Conservation (phyloP, 2,113 vertebrate species). For the Pyxicephalus adspersus region DNA sequence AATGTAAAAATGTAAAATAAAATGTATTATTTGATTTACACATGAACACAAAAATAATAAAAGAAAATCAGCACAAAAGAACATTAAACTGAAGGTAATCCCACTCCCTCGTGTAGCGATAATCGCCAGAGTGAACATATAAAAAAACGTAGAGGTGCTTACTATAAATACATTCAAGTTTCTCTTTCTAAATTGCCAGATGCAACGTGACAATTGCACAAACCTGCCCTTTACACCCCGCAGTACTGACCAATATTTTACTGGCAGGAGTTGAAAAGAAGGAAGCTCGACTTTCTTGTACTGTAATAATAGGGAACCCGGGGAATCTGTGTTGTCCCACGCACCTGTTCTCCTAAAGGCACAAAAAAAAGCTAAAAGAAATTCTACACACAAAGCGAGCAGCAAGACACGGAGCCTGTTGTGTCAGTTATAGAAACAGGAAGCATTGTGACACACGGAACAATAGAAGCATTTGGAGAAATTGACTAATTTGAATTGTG, state of each 20-base stretch:
- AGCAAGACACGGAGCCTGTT: background rate
- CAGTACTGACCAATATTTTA: background rate
- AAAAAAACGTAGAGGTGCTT: no score
- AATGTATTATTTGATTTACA: no score
- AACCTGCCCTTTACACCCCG: background rate
- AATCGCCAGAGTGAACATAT: no score
- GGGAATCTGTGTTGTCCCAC: background rate
- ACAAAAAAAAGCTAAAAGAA: background rate
- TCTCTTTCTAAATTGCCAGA: no score
- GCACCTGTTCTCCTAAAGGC: constrained; percentile 23
- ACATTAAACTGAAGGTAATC: no score
- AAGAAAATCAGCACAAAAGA: no score
- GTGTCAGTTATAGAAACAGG: constrained; percentile 25
- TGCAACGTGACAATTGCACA: background rate
- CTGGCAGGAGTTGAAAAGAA: background rate
- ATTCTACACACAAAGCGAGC: background rate
- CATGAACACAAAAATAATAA: no score
- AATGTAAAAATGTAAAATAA: no score
- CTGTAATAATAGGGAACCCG: background rate
- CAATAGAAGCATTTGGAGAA: constrained; percentile 8
- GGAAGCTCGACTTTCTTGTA: background rate
- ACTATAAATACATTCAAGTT: no score
- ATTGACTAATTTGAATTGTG: background rate
- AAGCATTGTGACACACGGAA: constrained; percentile 20
- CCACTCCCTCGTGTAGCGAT: no score